Conservation (phyloP, 2,797 vertebrate species). For the Sebastes iracundus region DNA sequence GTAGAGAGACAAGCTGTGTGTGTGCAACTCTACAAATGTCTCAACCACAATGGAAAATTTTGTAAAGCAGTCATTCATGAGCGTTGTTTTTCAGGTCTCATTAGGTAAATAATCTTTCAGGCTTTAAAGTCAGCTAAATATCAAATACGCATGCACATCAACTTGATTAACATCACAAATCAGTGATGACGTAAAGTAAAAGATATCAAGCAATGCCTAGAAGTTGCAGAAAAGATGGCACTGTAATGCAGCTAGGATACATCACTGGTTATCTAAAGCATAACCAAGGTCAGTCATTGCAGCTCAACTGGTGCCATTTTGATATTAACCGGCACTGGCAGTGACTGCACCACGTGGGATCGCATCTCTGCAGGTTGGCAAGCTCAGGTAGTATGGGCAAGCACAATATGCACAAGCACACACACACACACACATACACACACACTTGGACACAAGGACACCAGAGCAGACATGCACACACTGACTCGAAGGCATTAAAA, state of each 20-base stretch:
- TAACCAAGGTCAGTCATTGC: conserved; percentile 59
- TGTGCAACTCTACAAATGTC: not conserved
- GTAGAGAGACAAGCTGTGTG: not conserved
- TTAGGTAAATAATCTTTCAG: not conserved
- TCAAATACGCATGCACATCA: not conserved
- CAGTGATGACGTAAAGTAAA: not conserved
- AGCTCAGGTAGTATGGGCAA: conserved; percentile 55
- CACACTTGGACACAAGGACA: not conserved
- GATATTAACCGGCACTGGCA: conserved; percentile 68
- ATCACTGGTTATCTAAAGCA: conserved; percentile 24
- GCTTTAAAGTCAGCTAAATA: not conserved
- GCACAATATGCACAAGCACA: conserved; percentile 17
- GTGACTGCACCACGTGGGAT: conserved; percentile 56
- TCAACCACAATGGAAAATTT: not conserved
- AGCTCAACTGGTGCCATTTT: conserved; percentile 53
- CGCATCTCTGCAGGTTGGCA: conserved; percentile 62
- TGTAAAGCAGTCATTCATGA: not conserved
- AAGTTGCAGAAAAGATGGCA: not conserved
- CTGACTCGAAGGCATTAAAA: not conserved
- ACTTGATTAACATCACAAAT: not conserved
- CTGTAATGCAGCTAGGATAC: not conserved
- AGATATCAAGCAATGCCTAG: not conserved
- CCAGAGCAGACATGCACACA: not conserved
- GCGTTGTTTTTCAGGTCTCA: not conserved
- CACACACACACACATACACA: not conserved